These are phyloP conservation scores for Agrochola macilenta DNA, from an alignment of 2,888 invertebrate species.

Conservation along the genomic window DNA sequence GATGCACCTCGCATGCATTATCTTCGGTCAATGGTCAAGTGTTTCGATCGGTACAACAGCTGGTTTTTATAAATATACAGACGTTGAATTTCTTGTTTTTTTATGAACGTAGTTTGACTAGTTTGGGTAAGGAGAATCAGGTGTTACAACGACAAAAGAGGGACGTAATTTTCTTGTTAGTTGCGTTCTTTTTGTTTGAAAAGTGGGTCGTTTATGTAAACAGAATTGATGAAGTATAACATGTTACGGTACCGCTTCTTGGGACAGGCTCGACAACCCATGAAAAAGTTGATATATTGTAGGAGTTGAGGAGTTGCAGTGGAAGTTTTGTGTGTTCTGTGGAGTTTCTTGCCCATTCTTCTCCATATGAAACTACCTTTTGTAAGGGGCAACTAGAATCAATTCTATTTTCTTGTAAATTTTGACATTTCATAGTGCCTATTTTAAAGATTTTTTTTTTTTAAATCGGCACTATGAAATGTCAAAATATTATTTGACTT, in stretches of 20 bases:
- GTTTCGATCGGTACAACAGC: slow-evolving; percentile 26
- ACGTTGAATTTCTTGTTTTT: slow-evolving; percentile 15
- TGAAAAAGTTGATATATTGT: neutral
- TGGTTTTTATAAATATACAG: slow-evolving; percentile 14
- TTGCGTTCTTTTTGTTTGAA: neutral
- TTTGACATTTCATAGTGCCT: no score
- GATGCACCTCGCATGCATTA: slow-evolving; percentile 56
- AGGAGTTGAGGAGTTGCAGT: neutral
- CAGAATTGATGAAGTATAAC: neutral
- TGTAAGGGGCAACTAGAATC: no score
- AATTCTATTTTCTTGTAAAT: no score
- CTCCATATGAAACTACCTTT: no score
- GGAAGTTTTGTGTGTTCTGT: no score
- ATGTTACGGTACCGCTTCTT: neutral
- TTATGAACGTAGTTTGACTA: neutral
- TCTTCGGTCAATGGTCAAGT: slow-evolving; percentile 54
- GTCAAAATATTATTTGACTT: no score
- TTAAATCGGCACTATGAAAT: no score
- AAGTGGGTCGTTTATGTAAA: neutral
- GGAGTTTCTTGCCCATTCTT: no score
- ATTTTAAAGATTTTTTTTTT: no score
- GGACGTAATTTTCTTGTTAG: slow-evolving; percentile 9
- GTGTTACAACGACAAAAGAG: slow-evolving; percentile 9
- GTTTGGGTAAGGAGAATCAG: neutral
- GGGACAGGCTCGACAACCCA: rapidly evolving